Percentiles rank a stretch among this genome's conserved stretches.
Evolutionary conservation across 2,888 invertebrate genomes (phyloP).

Genomic region (Trichogramma dendrolimi): DNA sequence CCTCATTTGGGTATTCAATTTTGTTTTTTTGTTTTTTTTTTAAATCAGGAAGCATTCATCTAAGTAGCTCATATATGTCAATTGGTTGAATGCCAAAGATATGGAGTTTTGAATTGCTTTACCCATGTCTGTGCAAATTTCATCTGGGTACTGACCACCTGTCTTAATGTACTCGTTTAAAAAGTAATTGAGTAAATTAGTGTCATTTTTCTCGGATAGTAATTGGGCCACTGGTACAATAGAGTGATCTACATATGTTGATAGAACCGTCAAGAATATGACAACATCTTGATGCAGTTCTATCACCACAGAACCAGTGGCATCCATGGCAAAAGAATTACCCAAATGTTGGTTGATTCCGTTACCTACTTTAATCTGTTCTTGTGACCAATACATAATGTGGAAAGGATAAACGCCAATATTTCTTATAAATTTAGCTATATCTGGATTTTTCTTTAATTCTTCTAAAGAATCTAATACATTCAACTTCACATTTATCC

Average conservation of each 20-base stretch:
- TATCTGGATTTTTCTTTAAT: background rate
- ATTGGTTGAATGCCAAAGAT: conserved; percentile 31
- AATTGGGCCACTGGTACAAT: conserved; percentile 34
- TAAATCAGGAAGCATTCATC: conserved; percentile 22
- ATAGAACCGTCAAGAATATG: conserved; percentile 33
- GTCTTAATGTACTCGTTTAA: conserved; percentile 29
- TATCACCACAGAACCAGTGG: conserved; percentile 30
- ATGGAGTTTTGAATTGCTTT: conserved; percentile 31
- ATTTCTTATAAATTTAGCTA: background rate
- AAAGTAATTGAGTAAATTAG: conserved; percentile 21
- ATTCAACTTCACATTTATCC: background rate
- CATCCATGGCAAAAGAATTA: conserved; percentile 28
- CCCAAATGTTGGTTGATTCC: background rate
- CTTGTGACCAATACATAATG: conserved; percentile 6
- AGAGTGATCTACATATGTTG: conserved; percentile 23
- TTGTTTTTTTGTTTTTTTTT: background rate
- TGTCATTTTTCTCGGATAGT: conserved; percentile 35
- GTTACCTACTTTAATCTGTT: conserved; percentile 4
- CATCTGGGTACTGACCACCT: conserved; percentile 26
- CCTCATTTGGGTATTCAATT: background rate
- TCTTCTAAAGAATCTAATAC: background rate
- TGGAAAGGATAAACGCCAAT: conserved; percentile 7
- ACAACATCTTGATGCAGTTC: conserved; percentile 9
- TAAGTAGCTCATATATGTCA: conserved; percentile 24
- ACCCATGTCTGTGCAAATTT: conserved; percentile 31